Base-by-base conservation (phyloP, 2,888 invertebrate genomes). In the Serripes groenlandicus region DNA sequence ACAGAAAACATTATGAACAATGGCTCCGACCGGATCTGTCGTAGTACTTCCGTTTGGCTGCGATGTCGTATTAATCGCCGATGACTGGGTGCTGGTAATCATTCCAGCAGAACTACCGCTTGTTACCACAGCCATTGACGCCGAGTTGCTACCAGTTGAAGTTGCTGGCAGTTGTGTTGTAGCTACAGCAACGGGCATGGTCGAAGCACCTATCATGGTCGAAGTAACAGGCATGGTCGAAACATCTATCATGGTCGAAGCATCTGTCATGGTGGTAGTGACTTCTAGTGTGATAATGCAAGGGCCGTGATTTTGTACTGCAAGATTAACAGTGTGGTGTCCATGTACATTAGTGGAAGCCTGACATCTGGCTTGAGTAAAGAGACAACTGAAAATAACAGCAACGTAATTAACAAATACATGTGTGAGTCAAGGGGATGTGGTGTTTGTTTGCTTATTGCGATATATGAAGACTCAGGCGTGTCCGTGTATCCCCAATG, bases 291-390 rank as follows among this genome's bases (percentile, higher is more conserved):
- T n/a, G n/a, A n/a, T n/a, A 3, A n/a, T n/a, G n/a, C 62, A 62
- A 11, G 62, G 62, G 7, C 62, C 62, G 18, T 62, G 62, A n/a
- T 62, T 62, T 5, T 21, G 62, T 3, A 62, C 21, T 34, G 21
- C 30, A 5, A 62, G 28, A 32, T 26, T 32, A 18, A 62, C 62
- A 32, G 30, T 26, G 21, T 62, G 62, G 62, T 62, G 30, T 3
- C 62, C 62, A 28, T 62, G 62, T 1, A 62, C 21, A 21, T 62
- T 30, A 11, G 26, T 21, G 3, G 26, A 30, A 3, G 30, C 15
- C 3, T 30, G 30, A 62, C 62, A 62, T 18, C 62, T 30, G 5
- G 62, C 62, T 62, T 62, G 62, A 28, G 62, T 62, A 21, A 62
- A 62, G 5, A 62, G 62, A 32, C 62, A 62, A n/a, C 62, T 62